These are phyloP conservation scores for Pecten maximus DNA, from an alignment of 2,888 invertebrate genomes.

Conservation along the genomic window DNA sequence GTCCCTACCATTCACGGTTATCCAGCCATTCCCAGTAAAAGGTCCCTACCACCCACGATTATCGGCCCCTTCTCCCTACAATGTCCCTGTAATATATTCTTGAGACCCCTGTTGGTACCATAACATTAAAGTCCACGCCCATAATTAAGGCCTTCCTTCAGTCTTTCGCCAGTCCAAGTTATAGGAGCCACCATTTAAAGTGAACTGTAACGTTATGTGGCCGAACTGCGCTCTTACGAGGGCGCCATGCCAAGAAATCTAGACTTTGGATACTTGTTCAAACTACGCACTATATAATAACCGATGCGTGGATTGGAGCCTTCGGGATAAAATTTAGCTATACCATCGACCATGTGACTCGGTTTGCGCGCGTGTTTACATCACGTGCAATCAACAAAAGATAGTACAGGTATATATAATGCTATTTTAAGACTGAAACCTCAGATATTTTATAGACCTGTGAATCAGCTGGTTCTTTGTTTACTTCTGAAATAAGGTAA, in stretches of 20 bases:
- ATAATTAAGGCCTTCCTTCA: neutral
- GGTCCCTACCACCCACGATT: neutral
- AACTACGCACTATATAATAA: neutral
- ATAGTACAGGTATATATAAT: slow-evolving; percentile 27
- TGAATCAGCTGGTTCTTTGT: neutral
- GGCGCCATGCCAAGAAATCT: slow-evolving; percentile 11
- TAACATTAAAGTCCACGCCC: neutral
- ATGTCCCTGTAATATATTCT: neutral
- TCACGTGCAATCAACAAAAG: slow-evolving; percentile 31
- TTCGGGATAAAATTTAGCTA: neutral
- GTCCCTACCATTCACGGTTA: neutral
- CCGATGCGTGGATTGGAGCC: neutral
- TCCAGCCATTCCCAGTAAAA: too few species aligned
- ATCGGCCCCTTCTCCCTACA: neutral
- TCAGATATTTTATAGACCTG: neutral
- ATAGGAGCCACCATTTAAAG: neutral
- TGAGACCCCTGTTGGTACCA: neutral
- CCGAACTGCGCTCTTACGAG: neutral
- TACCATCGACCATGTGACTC: neutral
- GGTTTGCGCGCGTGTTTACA: slow-evolving; percentile 11
- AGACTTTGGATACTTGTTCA: neutral
- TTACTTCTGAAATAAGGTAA: slow-evolving; percentile 16
- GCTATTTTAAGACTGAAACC: slow-evolving; percentile 23
- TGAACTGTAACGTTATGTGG: neutral
- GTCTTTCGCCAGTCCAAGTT: neutral